Evolutionary conservation across 2,888 invertebrate genomes (phyloP), one percentile per base, ranked within the genome.

Genomic region (Netelia melanura): DNA sequence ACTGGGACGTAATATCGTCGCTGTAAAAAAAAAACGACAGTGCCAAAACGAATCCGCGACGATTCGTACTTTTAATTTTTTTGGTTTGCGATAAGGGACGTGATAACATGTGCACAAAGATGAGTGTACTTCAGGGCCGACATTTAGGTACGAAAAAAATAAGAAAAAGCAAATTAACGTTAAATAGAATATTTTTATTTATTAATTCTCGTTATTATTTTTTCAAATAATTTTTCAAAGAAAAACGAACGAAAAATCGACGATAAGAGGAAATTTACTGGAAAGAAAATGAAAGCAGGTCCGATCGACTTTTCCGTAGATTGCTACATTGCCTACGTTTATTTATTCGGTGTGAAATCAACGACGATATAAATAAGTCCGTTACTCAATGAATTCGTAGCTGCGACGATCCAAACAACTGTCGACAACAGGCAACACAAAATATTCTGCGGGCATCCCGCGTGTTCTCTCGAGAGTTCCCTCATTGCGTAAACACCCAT

Each of bases 51-150:
- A 38, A 61, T 72, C 30, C 3, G 30, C 56, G 62, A 58, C 25
- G 52, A 54, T 64, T 68, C 25, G 10, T 52, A 38, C 77, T 48
- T 67, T 54, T 38, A 68, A 21, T 81, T 68, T 81, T 84, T 56
- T 38, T 10, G 17, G 61, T 75, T 5, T 48, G 71, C 65, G 61
- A 62, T 70, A 48, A 76, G 38, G 44, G 48, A 54, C 70, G 75
- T 52, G 30, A 72, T 85, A 85, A 89, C 86, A 93, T 93, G 93
- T 93, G 93, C 90, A 91, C 93, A 88, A 94, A 94, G 89, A 93
- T 93, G 93, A 93, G 93, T 90, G 92, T 94, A 77, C 92, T 94
- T 70, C 93, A 93, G 90, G 93, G 93, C 88, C 91, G 93, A 87
- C 93, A 92, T 86, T 89, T 93, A 92, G 93, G 93, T 93, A 93